Base-by-base conservation (phyloP, 2,113 vertebrate genomes). In the Genyomyrus donnyi region DNA sequence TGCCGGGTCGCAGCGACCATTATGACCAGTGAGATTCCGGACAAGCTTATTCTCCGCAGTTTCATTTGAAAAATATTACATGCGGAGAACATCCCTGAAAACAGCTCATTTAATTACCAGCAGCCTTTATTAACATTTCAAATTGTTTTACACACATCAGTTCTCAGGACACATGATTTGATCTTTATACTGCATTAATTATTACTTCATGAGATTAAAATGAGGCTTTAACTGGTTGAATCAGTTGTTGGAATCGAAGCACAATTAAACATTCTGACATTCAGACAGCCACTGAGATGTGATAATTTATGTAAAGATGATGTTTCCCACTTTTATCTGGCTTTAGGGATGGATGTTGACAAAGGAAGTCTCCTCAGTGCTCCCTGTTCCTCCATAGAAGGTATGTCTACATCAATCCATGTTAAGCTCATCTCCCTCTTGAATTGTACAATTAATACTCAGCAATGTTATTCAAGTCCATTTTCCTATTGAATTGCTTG, bases 321-420 rank as follows among this genome's bases (percentile, higher is more conserved):
- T 21, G 31, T 53, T 87, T 87, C 52, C 85, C 49, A 86, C 84
- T 62, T 88, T 88, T 56, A 88, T 39, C 50, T 88, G 86, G 48
- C 86, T 70, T 70, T 70, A 27, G n/a, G 10, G 62, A 27, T 27
- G 9, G 62, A 70, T 70, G n/a, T 70, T 70, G n/a, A 70, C n/a
- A 27, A 70, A 70, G n/a, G n/a, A 70, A 70, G 62, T 13, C 62
- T 70, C 9, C 3, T 3, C 62, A 13, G 31, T 27, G 62, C 10
- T 70, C 62, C n/a, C 62, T 27, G 62, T 10, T 11, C 62, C 62
- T 70, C n/a, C 62, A 3, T 6, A 27, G n/a, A 70, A 31, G 62
- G n/a, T 31, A 31, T 11, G n/a, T 31, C 62, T 70, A 3, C n/a
- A 1, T 70, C 62, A 70, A n/a, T 66, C n/a, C 58, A 66, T 27